Base-by-base conservation (phyloP, 2,888 invertebrate genomes). In the Orgyia antiqua region DNA sequence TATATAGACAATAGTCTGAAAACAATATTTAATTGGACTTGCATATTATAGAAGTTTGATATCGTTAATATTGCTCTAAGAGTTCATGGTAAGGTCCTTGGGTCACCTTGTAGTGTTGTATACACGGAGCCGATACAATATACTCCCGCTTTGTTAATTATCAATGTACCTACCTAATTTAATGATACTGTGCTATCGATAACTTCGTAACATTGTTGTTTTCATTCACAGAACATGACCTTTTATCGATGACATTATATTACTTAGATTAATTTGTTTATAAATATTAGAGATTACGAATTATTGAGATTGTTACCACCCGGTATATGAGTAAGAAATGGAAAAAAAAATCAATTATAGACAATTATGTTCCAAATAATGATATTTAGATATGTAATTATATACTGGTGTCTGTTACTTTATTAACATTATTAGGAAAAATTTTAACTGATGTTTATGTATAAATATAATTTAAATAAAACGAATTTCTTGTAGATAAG, bases 301-400 rank as follows among this genome's bases (percentile, higher is more conserved):
- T 71, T 69, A 72, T 70, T 69, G 78, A 80, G 82, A 83, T 83
- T 80, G 83, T 84, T 82, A 83, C 83, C 82, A 80, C 71, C 79
- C 71, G 80, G 79, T 72, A 58, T 74, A 75, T 58, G 65, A 58
- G 44, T 64, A 65, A 58, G 58, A 63, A 62, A 62, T 68, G 65
- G 58, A 63, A 66, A 15, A 15, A 4, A 15, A n/a, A n/a, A 60
- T 63, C 52, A 56, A 66, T 55, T 47, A 61, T 60, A 67, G 54
- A 51, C 55, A 60, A 58, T 68, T 68, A 58, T 61, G 65, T 73
- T 70, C 60, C 40, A 53, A 59, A 59, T 51, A 24, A 51, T 55
- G 45, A 57, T 65, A 57, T 60, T 47, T 62, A 60, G 58, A 61
- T 61, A 58, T 58, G 55, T 66, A 66, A 62, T 66, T 65, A 62